Evolutionary conservation across 2,797 vertebrate genomes (phyloP), one percentile per base, ranked within the genome.

Genomic region (Fistularia commersonii): DNA sequence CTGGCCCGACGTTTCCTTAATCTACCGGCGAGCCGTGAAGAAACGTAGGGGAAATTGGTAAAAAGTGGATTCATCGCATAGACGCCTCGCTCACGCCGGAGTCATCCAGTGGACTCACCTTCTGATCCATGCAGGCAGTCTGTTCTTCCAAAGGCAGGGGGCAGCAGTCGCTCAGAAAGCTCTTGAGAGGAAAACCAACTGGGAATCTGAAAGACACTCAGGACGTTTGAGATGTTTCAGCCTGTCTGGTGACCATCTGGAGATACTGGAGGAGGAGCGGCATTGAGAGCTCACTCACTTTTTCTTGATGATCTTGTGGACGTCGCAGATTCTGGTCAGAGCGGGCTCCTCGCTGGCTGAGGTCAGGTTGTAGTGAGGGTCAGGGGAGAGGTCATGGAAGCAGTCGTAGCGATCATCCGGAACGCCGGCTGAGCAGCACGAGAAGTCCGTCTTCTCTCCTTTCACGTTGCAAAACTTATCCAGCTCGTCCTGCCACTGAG

Each of bases 401-500:
- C 91, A 92, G 15, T 6, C 31, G 33, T 69, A 72, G 3, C 40
- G 67, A 42, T 79, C 63, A 6, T 41, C 15, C n/a, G n/a, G 33
- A 8, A 13, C 33, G 1, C 43, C 8, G 9, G 3, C 34, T 1
- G 6, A 55, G 58, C 90, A 92, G 53, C 90, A 92, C 1, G 42
- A 32, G 45, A 61, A 72, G 45, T 56, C 59, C 8, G 37, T 8
- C 3, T 56, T 37, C 13, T 34, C 7, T 3, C 48, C 33, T 0
- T 64, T 70, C 15, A 69, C 60, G 10, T 41, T 41, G 8, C 91
- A 92, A 65, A 83, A 91, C 48, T 10, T 79, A 46, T 80, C 38
- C 5, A 92, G 69, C 56, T 79, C 81, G n/a, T 74, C 64, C 13
- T 54, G 66, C 90, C 91, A 92, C 91, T 91, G n/a, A 61, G 62